phyloP scores from a whole-genome alignment of 2,113 vertebrate genomes.

The Dromiciops gliroides region DNA sequence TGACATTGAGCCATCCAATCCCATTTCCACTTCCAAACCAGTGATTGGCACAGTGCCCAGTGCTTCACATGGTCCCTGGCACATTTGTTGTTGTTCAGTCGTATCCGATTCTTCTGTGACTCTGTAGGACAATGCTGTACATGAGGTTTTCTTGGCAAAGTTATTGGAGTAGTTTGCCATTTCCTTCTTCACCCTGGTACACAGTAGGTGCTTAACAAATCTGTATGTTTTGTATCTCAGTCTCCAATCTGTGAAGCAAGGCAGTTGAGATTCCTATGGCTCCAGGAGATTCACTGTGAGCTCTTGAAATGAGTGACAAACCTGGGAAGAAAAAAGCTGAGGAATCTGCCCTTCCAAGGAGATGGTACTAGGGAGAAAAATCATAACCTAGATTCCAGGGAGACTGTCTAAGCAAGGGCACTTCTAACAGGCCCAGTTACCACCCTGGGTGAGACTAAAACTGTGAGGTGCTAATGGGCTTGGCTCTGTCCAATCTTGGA shows the following conservation, averaged over 20 bases:
- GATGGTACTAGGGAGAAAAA: background rate
- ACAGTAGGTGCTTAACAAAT: background rate
- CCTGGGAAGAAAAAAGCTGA: background rate
- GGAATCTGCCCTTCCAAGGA: background rate
- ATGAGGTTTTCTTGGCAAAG: background rate
- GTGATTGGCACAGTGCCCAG: background rate
- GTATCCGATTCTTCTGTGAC: background rate
- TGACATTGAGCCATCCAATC: background rate
- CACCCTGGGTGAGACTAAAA: background rate
- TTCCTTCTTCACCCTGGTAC: background rate
- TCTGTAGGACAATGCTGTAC: background rate
- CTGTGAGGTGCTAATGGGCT: background rate
- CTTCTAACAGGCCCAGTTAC: background rate
- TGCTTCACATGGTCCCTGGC: background rate
- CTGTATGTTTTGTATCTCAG: background rate
- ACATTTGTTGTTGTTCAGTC: background rate
- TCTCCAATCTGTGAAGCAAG: background rate
- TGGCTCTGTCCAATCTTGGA: background rate
- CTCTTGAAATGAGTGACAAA: background rate
- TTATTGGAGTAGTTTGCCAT: background rate
- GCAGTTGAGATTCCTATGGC: background rate
- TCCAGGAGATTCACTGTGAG: background rate
- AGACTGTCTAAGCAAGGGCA: background rate
- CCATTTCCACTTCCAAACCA: background rate
- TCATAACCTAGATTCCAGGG: background rate